phyloP scores from a whole-genome alignment of 2,888 invertebrate genomes.

The Nomada fucata region DNA sequence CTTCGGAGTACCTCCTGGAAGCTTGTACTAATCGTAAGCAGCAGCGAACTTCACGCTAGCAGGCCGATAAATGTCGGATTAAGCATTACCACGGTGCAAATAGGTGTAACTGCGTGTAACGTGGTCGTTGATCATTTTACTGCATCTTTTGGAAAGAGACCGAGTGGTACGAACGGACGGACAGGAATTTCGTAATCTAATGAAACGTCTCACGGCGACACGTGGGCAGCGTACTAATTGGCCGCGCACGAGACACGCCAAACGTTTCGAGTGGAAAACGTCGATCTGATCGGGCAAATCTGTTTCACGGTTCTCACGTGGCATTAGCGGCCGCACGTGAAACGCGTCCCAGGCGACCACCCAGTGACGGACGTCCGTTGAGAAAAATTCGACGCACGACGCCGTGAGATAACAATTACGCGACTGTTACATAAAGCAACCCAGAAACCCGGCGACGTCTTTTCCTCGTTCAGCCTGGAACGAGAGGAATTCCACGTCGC shows the following conservation, averaged over 20 bases:
- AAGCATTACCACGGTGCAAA: too few species aligned
- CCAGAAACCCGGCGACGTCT: constrained; percentile 37
- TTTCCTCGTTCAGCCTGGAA: constrained; percentile 35
- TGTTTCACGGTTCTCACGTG: constrained; percentile 63
- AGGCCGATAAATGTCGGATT: too few species aligned
- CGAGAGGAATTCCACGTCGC: constrained; percentile 45
- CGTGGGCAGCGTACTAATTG: constrained; percentile 33
- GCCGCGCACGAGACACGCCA: constrained; percentile 21
- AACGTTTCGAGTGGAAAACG: constrained; percentile 46
- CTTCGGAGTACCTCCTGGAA: background rate
- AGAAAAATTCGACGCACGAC: constrained; percentile 62
- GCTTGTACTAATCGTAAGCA: background rate
- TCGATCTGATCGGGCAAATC: constrained; percentile 59
- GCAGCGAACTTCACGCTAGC: too few species aligned
- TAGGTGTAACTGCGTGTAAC: background rate
- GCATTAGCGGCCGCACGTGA: constrained; percentile 54
- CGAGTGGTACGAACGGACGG: background rate
- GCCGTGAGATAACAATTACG: constrained; percentile 65
- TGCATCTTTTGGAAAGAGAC: background rate
- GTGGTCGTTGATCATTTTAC: background rate
- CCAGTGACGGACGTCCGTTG: constrained; percentile 51
- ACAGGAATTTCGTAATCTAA: constrained; percentile 1
- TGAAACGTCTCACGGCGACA: background rate
- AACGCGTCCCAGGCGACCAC: constrained; percentile 61
- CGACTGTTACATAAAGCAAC: constrained; percentile 61